Conservation (phyloP, 2,113 vertebrate species). For the Microtus pennsylvanicus region DNA sequence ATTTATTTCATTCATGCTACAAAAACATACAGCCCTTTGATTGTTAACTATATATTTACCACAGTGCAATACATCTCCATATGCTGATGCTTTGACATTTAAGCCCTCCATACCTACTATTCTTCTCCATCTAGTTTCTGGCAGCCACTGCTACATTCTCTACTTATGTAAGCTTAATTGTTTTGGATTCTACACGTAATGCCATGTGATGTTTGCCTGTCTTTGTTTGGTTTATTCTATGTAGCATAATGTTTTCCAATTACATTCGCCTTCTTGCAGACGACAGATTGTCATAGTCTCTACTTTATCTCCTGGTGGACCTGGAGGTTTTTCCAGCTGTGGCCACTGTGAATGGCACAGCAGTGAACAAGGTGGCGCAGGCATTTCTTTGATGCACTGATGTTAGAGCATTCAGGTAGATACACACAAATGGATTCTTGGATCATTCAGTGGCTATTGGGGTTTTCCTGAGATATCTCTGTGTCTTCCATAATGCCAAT, state of each 20-base stretch:
- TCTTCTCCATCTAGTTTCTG: background rate
- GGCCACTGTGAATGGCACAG: background rate
- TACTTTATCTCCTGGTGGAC: background rate
- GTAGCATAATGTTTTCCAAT: background rate
- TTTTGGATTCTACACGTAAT: background rate
- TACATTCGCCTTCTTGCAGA: background rate
- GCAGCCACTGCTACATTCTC: background rate
- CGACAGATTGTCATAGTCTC: background rate
- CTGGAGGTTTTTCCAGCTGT: background rate
- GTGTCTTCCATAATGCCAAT: background rate
- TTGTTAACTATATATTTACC: background rate
- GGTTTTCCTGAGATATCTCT: background rate
- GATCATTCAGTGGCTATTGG: background rate
- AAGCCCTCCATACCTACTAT: background rate
- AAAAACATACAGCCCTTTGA: background rate
- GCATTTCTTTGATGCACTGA: background rate
- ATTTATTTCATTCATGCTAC: background rate
- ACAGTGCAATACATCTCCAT: background rate
- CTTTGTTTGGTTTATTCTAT: background rate
- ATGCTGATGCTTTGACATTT: background rate
- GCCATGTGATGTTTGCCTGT: background rate
- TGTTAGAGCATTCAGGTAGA: background rate
- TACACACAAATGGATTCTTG: background rate
- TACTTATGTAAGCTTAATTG: background rate
- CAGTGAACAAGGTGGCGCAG: background rate